phyloP scores from a whole-genome alignment of 2,888 invertebrate genomes.

The Coleophora flavipennella region DNA sequence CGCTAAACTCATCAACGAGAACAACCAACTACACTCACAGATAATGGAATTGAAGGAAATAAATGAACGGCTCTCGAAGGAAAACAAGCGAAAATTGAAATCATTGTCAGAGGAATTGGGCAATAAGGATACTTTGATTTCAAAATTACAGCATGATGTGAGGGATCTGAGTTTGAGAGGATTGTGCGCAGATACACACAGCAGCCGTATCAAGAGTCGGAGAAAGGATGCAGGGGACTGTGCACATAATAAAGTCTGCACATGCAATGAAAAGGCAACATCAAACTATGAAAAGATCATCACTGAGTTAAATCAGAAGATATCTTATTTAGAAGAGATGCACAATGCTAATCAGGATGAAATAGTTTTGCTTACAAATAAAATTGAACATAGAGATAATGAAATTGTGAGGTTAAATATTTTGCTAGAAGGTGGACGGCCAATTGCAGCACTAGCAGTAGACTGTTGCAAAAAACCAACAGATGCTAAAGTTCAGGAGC shows the following conservation, averaged over 20 bases:
- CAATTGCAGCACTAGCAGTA: conserved; percentile 73
- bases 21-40: conserved; percentile 80
- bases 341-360: conserved; percentile 51
- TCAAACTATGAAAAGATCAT: conserved; percentile 54
- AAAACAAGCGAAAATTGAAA: conserved; percentile 75
- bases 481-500: conserved; percentile 67
- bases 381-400: conserved; percentile 73
- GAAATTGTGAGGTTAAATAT: conserved; percentile 80
- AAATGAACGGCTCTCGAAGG: conserved; percentile 70
- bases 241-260: conserved; percentile 30
- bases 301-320: conserved; percentile 51
- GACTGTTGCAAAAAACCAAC: conserved; percentile 77
- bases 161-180: conserved; percentile 58
- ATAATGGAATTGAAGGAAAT: conserved; percentile 77
- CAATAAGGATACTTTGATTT: conserved; percentile 60
- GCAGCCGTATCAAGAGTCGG: conserved; percentile 54
- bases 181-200: conserved; percentile 57
- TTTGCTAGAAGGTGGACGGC: conserved; percentile 81
- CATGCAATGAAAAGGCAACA: conserved; percentile 34
- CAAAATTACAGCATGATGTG: conserved; percentile 54
- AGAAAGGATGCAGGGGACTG: conserved; percentile 38
- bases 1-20: conserved; percentile 81
- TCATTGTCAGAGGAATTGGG: conserved; percentile 75
- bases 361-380: conserved; percentile 44
- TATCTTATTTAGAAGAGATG: conserved; percentile 55